These are phyloP conservation scores for Gymnosoma rotundatum DNA, from an alignment of 2,888 invertebrate genomes.

Conservation along the genomic window DNA sequence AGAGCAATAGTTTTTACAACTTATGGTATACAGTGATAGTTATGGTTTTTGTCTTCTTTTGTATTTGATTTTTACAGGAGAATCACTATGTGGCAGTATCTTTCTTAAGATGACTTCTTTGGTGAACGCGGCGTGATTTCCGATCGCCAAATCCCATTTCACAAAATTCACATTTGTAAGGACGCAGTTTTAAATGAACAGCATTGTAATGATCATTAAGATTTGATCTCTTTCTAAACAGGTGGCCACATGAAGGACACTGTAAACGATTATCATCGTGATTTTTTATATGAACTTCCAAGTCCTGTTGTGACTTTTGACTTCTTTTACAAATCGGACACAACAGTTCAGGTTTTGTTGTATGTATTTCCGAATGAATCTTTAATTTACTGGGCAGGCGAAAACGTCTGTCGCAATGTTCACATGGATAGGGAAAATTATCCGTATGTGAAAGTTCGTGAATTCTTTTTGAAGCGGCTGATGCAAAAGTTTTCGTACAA, in stretches of 20 bases:
- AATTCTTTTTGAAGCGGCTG: slow-evolving; percentile 45
- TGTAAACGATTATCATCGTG: slow-evolving; percentile 61
- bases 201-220: slow-evolving; percentile 65
- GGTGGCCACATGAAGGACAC: slow-evolving; percentile 60
- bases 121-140: slow-evolving; percentile 58
- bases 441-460: slow-evolving; percentile 66
- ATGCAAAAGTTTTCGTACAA: slow-evolving; percentile 59
- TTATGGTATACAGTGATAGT: no score
- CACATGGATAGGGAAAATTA: slow-evolving; percentile 57
- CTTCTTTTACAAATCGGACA: slow-evolving; percentile 66
- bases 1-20: no score
- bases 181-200: slow-evolving; percentile 58
- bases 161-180: slow-evolving; percentile 62
- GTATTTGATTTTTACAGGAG: background rate
- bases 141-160: slow-evolving; percentile 61
- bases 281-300: slow-evolving; percentile 55
- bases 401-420: slow-evolving; percentile 56
- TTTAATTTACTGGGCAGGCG: slow-evolving; percentile 56
- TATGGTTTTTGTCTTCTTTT: no score
- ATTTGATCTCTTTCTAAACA: slow-evolving; percentile 59
- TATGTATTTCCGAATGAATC: slow-evolving; percentile 64
- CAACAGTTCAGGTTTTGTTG: slow-evolving; percentile 56
- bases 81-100: background rate
- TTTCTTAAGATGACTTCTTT: slow-evolving; percentile 13
- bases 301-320: slow-evolving; percentile 40